A percentile compares a stretch with the other conserved stretches of the same genome.
These are phyloP conservation scores for Cepaea nemoralis DNA, from an alignment of 1,140 invertebrate species.

Conservation along the genomic window DNA sequence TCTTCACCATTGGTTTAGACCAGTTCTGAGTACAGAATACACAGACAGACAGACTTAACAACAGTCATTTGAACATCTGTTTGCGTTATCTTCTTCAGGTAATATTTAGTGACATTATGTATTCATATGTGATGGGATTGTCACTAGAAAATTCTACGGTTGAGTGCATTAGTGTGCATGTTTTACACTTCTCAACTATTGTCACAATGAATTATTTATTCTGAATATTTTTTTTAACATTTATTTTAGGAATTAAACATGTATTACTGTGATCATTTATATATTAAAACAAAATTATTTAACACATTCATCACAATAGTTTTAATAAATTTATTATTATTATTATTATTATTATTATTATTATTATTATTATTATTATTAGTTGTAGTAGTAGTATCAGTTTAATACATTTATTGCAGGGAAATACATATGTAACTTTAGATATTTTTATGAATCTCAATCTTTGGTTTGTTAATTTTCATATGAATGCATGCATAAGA, in stretches of 20 bases:
- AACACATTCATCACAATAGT: not conserved
- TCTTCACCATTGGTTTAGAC: not conserved
- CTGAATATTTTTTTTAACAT: not conserved
- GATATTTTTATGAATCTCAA: slow-evolving; percentile 8
- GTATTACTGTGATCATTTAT: not conserved
- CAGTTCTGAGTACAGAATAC: not conserved
- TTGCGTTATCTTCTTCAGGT: not conserved
- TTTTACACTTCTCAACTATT: not conserved
- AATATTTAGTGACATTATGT: not conserved
- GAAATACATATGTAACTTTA: not conserved
- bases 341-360: too few relatives aligned
- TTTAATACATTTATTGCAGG: too few relatives aligned
- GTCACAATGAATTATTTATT: not conserved
- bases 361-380: too few relatives aligned
- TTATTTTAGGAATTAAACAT: not conserved
- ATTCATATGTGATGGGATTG: not conserved
- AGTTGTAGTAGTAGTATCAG: too few relatives aligned
- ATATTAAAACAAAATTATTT: too few relatives aligned
- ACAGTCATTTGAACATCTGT: too few relatives aligned
- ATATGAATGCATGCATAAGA: not conserved
- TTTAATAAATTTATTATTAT: not conserved
- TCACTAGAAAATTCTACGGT: not conserved
- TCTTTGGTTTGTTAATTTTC: not conserved
- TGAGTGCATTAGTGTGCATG: not conserved
- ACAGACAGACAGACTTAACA: too few relatives aligned